Base-by-base conservation (phyloP, 2,888 invertebrate species). In the Aelia acuminata region DNA sequence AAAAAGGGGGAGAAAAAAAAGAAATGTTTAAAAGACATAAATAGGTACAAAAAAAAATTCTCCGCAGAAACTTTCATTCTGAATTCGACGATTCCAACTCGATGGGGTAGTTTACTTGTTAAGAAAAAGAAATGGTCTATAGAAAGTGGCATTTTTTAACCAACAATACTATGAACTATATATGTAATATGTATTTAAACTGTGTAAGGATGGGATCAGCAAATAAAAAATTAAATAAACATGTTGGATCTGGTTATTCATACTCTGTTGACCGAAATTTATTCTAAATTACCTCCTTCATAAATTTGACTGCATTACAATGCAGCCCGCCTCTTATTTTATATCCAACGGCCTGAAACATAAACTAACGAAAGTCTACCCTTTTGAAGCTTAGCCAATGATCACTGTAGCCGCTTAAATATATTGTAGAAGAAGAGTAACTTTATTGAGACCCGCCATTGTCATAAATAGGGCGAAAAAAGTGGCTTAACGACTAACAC, bases 331-430 rank as follows among this genome's bases (percentile, higher is more conserved):
- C 80, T n/a, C 43, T 43, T 80, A 18, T 47, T 47, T 80, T 75
- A 43, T 75, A 20, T 75, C 10, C 22, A 80, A n/a, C 43, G 11
- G 22, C n/a, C 22, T 43, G 10, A 80, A 80, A 47, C n/a, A 80
- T 80, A 80, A 80, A 80, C 43, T 80, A 80, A 43, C n/a, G 11
- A 43, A 80, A 80, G 80, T n/a, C n/a, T 43, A 43, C 43, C 80
- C 80, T 43, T 80, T 80, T 80, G 80, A 80, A 80, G 43, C 80
- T 22, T n/a, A 11, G 80, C 80, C 80, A 80, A 80, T 80, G 80
- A 80, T 47, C 43, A 39, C 39, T 80, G 80, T 80, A 43, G 43
- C 35, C 18, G 80, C 80, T 43, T 13, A 18, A 47, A 80, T 80
- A 43, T n/a, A 80, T 80, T n/a, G n/a, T 22, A 75, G 39, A 75